phyloP scores from a whole-genome alignment of 2,797 vertebrate genomes.

The Discoglossus pictus region DNA sequence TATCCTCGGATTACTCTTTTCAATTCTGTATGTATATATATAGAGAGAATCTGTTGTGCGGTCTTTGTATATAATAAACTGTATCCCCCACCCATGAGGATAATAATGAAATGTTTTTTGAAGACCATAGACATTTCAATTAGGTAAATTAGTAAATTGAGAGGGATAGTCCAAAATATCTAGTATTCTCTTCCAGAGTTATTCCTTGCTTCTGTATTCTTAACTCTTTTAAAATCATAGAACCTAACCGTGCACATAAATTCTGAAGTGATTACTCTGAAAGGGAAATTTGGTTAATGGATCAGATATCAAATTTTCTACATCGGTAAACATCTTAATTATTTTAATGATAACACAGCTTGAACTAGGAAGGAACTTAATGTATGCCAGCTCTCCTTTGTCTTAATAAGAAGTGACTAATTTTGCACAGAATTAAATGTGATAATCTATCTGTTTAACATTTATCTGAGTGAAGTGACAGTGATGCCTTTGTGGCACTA shows the following conservation, averaged over 20 bases:
- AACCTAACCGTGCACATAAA: conserved; percentile 32
- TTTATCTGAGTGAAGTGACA: conserved; percentile 51
- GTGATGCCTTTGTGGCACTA: conserved; percentile 47
- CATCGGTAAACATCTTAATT: conserved; percentile 67
- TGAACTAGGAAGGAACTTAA: conserved; percentile 59
- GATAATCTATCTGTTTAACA: conserved; percentile 66
- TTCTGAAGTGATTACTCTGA: conserved; percentile 36
- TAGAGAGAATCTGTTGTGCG: too few relatives aligned
- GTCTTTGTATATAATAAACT: too few relatives aligned
- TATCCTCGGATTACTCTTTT: too few relatives aligned
- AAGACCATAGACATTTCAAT: too few relatives aligned
- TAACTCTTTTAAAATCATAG: conserved; percentile 9
- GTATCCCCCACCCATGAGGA: too few relatives aligned
- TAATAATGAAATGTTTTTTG: too few relatives aligned
- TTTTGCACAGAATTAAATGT: conserved; percentile 63
- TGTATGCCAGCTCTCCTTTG: conserved; percentile 58
- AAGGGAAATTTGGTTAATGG: conserved; percentile 58
- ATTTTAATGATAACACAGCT: conserved; percentile 62
- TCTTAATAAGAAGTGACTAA: conserved; percentile 65
- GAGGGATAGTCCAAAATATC: too few relatives aligned
- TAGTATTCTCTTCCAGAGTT: background rate
- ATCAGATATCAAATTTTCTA: conserved; percentile 62
- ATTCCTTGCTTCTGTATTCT: background rate
- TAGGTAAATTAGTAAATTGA: too few relatives aligned
- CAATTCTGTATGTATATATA: too few relatives aligned